Conservation (phyloP, 2,888 invertebrate genomes). For the Harmothoe impar region DNA sequence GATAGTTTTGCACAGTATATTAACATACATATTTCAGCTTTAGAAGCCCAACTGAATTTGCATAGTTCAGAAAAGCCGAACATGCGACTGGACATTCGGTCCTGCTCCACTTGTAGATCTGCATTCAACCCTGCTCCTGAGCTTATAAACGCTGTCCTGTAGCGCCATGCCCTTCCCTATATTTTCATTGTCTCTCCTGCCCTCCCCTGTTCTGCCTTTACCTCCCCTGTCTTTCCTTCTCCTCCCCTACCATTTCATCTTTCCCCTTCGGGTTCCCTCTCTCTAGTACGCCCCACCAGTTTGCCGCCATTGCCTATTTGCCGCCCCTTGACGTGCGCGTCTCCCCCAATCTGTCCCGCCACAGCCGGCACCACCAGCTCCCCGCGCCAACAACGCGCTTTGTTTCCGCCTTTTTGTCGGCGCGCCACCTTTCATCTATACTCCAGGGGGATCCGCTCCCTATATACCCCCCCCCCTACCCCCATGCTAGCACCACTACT, state of each 20-base stretch:
- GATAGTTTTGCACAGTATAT: too few relatives aligned
- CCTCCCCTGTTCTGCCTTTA: neutral
- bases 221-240: neutral
- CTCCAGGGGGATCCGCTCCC: too few relatives aligned
- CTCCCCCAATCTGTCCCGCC: neutral
- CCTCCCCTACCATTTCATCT: neutral
- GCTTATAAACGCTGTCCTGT: too few relatives aligned
- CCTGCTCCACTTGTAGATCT: too few relatives aligned
- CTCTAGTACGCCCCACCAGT: neutral
- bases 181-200: neutral
- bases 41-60: too few relatives aligned
- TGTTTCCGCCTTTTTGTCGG: neutral
- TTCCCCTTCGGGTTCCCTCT: neutral
- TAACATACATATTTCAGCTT: too few relatives aligned
- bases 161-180: neutral
- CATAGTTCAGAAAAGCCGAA: too few relatives aligned
- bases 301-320: neutral
- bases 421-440: neutral
- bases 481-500: too few relatives aligned
- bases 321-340: neutral
- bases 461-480: too few relatives aligned
- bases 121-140: too few relatives aligned
- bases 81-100: too few relatives aligned
- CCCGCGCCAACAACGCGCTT: neutral
- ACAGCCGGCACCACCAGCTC: neutral